Base-by-base conservation (phyloP, 2,888 invertebrate species). In the Tolmerus cingulatus region DNA sequence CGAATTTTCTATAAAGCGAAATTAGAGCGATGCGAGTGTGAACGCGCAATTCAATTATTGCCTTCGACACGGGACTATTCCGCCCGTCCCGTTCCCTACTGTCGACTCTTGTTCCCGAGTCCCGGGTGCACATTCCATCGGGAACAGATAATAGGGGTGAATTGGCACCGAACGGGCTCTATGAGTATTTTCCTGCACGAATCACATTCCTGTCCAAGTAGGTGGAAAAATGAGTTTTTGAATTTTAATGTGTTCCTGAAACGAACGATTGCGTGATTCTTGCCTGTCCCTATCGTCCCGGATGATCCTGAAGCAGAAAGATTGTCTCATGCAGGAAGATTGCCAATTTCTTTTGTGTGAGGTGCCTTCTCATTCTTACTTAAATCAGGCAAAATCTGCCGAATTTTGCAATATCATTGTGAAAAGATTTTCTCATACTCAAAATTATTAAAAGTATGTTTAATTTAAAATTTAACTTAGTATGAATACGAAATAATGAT, bases 41-140 rank as follows among this genome's bases (percentile, higher is more conserved):
- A 51, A n/a, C 27, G 40, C 46, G 79, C 79, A 79, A 79, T 79
- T 79, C 79, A 79, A 79, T 79, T 79, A 79, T 40, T 40, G 40
- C 78, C 27, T 66, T 66, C 66, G 66, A 66, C 66, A 66, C 23
- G 66, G 27, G 66, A n/a, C 66, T 8, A 14, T 66, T 14, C 23
- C 43, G 43, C 3, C 43, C 43, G 43, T 43, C 43, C 43, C 43
- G 43, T 1, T 1, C 27, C 27, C 12, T 66, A 9, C 8, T 66
- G 23, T 23, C 57, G 57, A 40, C 40, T 40, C 5, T 27, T 27
- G 23, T 66, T 66, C 66, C 23, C 66, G 66, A 19, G 12, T 40
- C 40, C 40, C 40, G 40, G 40, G 66, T 19, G 66, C 66, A 66
- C 66, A 66, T 27, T 19, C 66, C 19, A 27, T 27, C 66, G 12